These are phyloP conservation scores for Galendromus occidentalis DNA, from an alignment of 1,140 invertebrate species.

Conservation along the genomic window DNA sequence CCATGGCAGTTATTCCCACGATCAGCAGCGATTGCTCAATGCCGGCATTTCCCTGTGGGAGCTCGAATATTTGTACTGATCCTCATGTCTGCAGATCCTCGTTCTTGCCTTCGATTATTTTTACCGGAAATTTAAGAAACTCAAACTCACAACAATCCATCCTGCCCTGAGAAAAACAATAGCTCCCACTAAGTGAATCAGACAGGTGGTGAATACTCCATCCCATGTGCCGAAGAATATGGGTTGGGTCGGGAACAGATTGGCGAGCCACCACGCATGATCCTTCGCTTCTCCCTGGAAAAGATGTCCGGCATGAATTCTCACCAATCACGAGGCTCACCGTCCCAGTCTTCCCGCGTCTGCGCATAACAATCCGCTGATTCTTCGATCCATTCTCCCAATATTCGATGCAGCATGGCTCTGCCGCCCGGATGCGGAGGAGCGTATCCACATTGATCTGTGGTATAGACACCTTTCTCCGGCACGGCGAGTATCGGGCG, in stretches of 20 bases:
- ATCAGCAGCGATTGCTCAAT: slow-evolving; percentile 66
- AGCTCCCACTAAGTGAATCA: slow-evolving; percentile 92
- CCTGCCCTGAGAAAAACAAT: slow-evolving; percentile 87
- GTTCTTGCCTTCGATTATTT: too few species aligned
- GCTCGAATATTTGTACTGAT: too few species aligned
- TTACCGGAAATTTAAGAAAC: background rate
- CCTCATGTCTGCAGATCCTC: too few species aligned
- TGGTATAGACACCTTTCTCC: too few species aligned
- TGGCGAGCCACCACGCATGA: slow-evolving; percentile 63
- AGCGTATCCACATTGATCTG: too few species aligned
- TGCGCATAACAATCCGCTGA: too few species aligned
- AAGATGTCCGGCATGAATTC: background rate
- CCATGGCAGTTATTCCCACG: slow-evolving; percentile 63
- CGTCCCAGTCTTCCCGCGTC: too few species aligned
- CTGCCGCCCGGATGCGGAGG: too few species aligned
- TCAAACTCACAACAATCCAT: slow-evolving; percentile 55
- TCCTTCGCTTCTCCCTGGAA: background rate
- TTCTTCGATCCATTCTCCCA: too few species aligned
- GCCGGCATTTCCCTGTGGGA: slow-evolving; percentile 54
- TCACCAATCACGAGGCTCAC: too few species aligned
- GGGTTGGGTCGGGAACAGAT: slow-evolving; percentile 77
- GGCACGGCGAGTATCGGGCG: too few species aligned
- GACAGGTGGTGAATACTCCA: slow-evolving; percentile 78
- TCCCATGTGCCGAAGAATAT: slow-evolving; percentile 93
- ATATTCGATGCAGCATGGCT: too few species aligned